Percentiles rank a stretch among this genome's conserved stretches.
Conservation (phyloP, 1,140 invertebrate genomes). For the Arctopsyche grandis region DNA sequence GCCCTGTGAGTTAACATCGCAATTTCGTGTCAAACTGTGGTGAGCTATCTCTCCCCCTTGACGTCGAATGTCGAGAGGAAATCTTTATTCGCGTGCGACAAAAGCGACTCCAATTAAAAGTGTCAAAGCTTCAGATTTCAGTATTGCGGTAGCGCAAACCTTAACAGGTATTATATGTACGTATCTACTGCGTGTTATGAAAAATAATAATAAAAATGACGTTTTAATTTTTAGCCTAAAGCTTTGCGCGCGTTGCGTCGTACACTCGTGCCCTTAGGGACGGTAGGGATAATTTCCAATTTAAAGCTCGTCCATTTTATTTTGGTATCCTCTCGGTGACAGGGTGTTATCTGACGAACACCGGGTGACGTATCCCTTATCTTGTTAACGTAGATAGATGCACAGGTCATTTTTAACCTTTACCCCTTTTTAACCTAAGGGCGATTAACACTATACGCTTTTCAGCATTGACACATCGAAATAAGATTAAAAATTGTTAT, state of each 20-base stretch:
- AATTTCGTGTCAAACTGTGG: not conserved
- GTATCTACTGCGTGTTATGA: not conserved
- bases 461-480: too few species aligned
- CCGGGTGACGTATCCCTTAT: constrained; percentile 32
- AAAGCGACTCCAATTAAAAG: constrained; percentile 38
- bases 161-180: too few species aligned
- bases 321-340: constrained; percentile 22
- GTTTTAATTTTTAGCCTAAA: not conserved
- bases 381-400: constrained; percentile 18
- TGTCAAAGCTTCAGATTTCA: constrained; percentile 22
- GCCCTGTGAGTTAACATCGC: not conserved
- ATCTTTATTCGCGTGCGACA: constrained; percentile 8
- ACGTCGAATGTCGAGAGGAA: constrained; percentile 15
- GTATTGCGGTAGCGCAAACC: not conserved
- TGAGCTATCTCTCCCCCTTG: not conserved
- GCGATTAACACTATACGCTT: not conserved
- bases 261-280: not conserved
- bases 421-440: not conserved
- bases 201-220: not conserved
- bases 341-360: constrained; percentile 33
- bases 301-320: constrained; percentile 45
- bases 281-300: constrained; percentile 19
- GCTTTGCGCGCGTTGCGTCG: too few species aligned
- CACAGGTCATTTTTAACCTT: constrained; percentile 41
- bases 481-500: too few species aligned